Percentiles rank a stretch among this genome's conserved stretches.
These are phyloP conservation scores for Oscheius onirici DNA, from an alignment of 2,888 invertebrate species.

Conservation along the genomic window DNA sequence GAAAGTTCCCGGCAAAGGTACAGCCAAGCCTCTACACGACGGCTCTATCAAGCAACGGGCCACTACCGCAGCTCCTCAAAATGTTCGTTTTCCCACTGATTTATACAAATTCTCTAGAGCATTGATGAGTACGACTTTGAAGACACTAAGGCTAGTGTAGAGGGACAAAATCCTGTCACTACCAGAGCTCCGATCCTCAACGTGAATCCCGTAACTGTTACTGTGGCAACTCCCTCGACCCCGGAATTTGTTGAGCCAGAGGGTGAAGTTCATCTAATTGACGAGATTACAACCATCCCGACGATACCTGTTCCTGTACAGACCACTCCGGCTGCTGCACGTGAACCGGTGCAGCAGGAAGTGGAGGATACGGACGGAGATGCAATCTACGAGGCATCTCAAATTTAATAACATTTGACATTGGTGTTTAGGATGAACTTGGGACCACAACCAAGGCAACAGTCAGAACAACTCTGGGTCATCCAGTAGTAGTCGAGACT, in stretches of 20 bases:
- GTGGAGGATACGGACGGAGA: neutral
- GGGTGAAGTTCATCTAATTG: constrained; percentile 5
- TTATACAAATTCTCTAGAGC: neutral
- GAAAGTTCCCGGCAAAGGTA: neutral
- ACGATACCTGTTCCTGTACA: neutral
- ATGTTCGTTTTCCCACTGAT: neutral
- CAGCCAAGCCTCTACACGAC: constrained; percentile 1
- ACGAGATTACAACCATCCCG: neutral
- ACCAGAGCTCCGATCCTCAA: neutral
- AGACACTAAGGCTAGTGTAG: constrained; percentile 1
- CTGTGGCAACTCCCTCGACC: neutral
- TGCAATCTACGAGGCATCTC: constrained; percentile 16
- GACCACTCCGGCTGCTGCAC: neutral
- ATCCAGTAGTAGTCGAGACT: neutral
- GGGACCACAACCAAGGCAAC: neutral
- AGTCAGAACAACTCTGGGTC: neutral
- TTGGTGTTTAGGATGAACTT: neutral
- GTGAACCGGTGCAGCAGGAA: neutral
- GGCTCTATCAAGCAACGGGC: constrained; percentile 5
- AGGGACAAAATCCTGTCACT: neutral
- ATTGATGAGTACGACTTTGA: constrained; percentile 26
- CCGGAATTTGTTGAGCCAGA: neutral
- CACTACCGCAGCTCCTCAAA: constrained; percentile 6
- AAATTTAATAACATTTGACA: neutral
- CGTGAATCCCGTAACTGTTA: neutral